Percentiles rank a stretch among this genome's conserved stretches.
These are phyloP conservation scores for Corythucha ciliata DNA, from an alignment of 2,888 invertebrate genomes.

Conservation along the genomic window DNA sequence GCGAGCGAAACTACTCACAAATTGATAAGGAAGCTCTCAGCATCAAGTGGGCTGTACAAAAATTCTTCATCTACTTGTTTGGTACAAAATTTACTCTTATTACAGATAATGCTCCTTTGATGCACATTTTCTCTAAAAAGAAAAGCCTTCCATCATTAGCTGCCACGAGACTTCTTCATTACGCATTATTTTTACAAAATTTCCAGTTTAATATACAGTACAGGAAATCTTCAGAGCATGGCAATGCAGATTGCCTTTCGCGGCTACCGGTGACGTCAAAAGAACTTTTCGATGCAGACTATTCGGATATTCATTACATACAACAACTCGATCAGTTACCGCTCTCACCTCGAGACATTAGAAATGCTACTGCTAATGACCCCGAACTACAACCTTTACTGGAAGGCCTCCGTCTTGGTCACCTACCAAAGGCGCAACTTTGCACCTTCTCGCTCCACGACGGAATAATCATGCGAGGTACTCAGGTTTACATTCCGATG, in stretches of 20 bases:
- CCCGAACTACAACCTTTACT: slow-evolving; percentile 5
- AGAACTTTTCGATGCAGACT: too few species aligned
- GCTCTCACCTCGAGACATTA: slow-evolving; percentile 5
- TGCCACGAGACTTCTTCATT: slow-evolving; percentile 17
- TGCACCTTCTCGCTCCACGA: slow-evolving; percentile 14
- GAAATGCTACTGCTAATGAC: slow-evolving; percentile 11
- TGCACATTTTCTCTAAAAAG: slow-evolving; percentile 17
- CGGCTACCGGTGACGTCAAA: slow-evolving; percentile 4
- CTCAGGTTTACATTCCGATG: slow-evolving; percentile 10
- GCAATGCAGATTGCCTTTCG: slow-evolving; percentile 16
- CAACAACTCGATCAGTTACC: slow-evolving; percentile 11
- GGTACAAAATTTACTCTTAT: slow-evolving; percentile 1
- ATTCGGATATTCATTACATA: too few species aligned
- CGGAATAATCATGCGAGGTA: slow-evolving; percentile 15
- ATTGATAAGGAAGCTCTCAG: slow-evolving; percentile 28
- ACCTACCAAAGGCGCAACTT: too few species aligned
- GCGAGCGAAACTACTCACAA: slow-evolving; percentile 23
- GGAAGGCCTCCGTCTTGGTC: too few species aligned
- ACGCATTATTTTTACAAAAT: slow-evolving; percentile 9
- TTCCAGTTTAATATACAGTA: slow-evolving; percentile 19
- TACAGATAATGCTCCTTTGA: slow-evolving; percentile 20
- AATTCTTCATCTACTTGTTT: slow-evolving; percentile 39
- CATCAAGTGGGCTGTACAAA: slow-evolving; percentile 39
- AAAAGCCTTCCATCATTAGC: slow-evolving; percentile 3
- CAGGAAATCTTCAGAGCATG: slow-evolving; percentile 6